These are phyloP conservation scores for Nesometra sesokonis DNA, from an alignment of 35 echinoderm and acorn worm species.

Conservation along the genomic window DNA sequence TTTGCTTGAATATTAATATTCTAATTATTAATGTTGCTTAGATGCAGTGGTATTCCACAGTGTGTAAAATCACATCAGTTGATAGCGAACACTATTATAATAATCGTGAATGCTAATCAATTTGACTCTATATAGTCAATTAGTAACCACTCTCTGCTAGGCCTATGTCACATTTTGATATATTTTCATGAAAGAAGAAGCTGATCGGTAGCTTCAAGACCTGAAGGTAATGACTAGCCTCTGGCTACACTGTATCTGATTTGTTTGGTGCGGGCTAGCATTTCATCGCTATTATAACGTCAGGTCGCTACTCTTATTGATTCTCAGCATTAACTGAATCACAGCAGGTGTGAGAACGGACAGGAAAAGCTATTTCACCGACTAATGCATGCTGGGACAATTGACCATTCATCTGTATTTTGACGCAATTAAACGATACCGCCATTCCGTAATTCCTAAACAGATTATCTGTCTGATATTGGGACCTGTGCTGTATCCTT, in stretches of 20 bases:
- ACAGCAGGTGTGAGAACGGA: background rate
- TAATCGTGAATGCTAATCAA: background rate
- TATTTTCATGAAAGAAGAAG: background rate
- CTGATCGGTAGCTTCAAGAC: background rate
- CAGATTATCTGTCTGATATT: no score
- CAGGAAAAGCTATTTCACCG: background rate
- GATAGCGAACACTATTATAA: no score
- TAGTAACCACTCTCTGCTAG: background rate
- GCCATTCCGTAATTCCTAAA: no score
- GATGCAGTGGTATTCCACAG: no score
- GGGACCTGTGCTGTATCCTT: no score
- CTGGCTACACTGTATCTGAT: background rate
- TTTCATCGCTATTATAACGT: background rate
- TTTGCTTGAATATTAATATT: no score
- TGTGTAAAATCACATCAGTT: no score
- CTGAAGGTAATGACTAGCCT: background rate
- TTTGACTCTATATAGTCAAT: background rate
- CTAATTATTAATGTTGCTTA: no score
- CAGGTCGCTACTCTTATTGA: background rate
- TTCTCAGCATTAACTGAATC: background rate
- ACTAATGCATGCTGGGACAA: background rate
- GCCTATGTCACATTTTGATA: background rate
- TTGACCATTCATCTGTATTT: background rate
- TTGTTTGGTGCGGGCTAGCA: background rate
- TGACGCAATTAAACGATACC: background rate